Evolutionary conservation across 1,140 invertebrate species (phyloP).

Genomic region (Pseudomyrmex dendroicus): DNA sequence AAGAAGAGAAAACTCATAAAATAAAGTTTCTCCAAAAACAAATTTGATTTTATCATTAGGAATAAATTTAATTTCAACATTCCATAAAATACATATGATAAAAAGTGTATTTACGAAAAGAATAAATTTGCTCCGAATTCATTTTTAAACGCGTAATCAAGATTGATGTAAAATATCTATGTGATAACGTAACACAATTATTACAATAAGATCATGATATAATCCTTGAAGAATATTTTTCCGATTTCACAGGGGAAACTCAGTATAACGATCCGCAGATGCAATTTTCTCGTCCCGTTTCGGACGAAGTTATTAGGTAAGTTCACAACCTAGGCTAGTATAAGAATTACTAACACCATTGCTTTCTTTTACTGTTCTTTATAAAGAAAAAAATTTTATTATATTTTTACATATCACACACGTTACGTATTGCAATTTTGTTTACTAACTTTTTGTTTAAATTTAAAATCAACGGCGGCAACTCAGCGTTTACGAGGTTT

Average conservation of each 20-base stretch:
- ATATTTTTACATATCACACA: background rate
- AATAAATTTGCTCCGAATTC: background rate
- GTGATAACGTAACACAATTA: conserved; percentile 18
- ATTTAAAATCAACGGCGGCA: background rate
- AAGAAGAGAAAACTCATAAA: background rate
- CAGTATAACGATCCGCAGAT: conserved; percentile 72
- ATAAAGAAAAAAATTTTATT: background rate
- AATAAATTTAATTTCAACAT: background rate
- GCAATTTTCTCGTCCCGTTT: conserved; percentile 66
- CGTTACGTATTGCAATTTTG: background rate
- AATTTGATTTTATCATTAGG: background rate
- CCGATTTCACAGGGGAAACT: conserved; percentile 71
- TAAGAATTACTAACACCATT: background rate
- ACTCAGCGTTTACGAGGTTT: conserved; percentile 80
- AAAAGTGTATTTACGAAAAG: background rate
- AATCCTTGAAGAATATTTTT: conserved; percentile 39
- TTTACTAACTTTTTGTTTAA: background rate
- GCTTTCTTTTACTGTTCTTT: background rate
- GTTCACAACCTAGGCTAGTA: background rate
- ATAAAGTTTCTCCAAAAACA: background rate
- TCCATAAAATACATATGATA: background rate
- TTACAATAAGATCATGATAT: conserved; percentile 7
- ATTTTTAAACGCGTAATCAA: background rate
- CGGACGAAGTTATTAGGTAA: conserved; percentile 81
- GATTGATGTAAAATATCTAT: conserved; percentile 17